These are phyloP conservation scores for Cheilosia vernalis DNA, from an alignment of 2,888 invertebrate species.

Conservation along the genomic window DNA sequence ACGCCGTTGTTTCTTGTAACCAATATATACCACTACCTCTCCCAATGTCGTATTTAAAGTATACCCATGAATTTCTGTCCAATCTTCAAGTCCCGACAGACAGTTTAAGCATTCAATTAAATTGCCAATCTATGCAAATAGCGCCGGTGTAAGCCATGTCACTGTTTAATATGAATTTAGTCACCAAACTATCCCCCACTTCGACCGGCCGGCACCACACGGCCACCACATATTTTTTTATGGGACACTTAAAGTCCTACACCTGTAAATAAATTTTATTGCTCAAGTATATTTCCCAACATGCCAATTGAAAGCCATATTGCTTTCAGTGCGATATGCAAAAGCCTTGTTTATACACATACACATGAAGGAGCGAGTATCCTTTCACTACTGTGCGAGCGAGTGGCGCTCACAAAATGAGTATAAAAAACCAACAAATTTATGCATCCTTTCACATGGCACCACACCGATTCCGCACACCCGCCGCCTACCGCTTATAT, in stretches of 20 bases:
- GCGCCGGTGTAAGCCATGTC: not conserved
- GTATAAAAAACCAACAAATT: constrained; percentile 40
- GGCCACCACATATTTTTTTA: not conserved
- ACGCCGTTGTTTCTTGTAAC: too few species aligned
- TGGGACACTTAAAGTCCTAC: not conserved
- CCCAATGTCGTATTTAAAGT: not conserved
- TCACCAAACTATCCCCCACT: constrained; percentile 12
- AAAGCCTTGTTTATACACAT: not conserved
- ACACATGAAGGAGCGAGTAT: not conserved
- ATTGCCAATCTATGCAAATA: not conserved
- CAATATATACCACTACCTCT: too few species aligned
- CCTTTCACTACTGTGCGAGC: constrained; percentile 8
- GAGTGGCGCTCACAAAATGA: constrained; percentile 15
- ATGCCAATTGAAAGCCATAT: constrained; percentile 8
- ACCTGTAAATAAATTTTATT: constrained; percentile 32
- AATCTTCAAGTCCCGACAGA: too few species aligned
- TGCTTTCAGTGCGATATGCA: not conserved
- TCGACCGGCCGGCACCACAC: not conserved
- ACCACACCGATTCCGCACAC: not conserved
- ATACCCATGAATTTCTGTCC: too few species aligned
- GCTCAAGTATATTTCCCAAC: constrained; percentile 5
- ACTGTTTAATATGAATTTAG: constrained; percentile 24
- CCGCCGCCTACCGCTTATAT: not conserved
- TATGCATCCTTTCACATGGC: constrained; percentile 51
- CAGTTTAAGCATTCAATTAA: not conserved